Conservation (phyloP, 2,797 vertebrate genomes). For the Coluber constrictor region DNA sequence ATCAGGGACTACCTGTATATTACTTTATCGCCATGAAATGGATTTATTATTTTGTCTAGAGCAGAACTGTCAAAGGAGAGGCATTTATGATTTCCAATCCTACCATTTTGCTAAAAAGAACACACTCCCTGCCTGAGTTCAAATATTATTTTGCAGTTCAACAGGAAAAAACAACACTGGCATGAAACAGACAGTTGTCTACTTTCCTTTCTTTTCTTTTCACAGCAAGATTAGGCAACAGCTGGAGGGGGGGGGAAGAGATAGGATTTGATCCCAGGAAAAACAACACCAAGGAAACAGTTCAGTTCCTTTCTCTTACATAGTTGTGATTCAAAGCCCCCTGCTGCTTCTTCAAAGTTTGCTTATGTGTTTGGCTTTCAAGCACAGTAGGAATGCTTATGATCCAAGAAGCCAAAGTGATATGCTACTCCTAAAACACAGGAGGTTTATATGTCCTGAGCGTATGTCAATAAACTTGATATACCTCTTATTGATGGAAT, state of each 20-base stretch:
- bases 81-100: neutral
- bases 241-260: neutral
- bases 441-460: neutral
- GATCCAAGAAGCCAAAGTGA: neutral
- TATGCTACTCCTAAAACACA: neutral
- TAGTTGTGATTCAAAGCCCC: neutral
- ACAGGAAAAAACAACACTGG: neutral
- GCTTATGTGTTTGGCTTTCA: neutral
- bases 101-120: neutral
- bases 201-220: neutral
- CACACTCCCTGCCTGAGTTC: neutral
- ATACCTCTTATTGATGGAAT: neutral
- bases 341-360: neutral
- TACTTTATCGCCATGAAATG: neutral
- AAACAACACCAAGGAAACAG: neutral
- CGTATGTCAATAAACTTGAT: neutral
- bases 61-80: neutral
- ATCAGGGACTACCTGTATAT: neutral
- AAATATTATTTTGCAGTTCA: neutral
- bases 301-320: neutral
- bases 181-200: neutral
- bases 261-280: neutral
- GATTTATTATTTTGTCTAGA: neutral
- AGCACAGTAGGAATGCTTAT: neutral
- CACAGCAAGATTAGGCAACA: neutral